Conservation (phyloP, 2,888 invertebrate species). For the Habrosyne pyritoides region DNA sequence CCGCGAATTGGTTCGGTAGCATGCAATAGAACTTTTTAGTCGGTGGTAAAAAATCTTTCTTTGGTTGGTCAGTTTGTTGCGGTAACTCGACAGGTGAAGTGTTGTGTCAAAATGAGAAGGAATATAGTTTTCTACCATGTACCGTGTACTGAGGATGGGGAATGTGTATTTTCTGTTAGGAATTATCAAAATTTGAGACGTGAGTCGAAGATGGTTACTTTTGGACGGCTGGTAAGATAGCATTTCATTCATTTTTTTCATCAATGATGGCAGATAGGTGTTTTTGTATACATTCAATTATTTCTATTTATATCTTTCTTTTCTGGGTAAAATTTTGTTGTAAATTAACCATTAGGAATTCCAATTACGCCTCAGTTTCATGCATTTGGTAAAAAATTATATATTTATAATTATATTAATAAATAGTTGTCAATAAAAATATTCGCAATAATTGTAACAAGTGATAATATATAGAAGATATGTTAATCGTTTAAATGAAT, state of each 20-base stretch:
- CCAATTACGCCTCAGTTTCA: too few species aligned
- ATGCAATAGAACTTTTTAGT: conserved; percentile 21
- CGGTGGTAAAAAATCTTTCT: conserved; percentile 11
- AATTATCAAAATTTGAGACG: conserved; percentile 58
- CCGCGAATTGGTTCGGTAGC: conserved; percentile 27
- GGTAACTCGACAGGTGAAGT: conserved; percentile 20
- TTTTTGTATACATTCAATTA: too few species aligned
- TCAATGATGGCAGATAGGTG: too few species aligned
- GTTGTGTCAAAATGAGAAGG: conserved; percentile 53
- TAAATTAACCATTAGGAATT: too few species aligned
- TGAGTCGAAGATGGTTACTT: conserved; percentile 61
- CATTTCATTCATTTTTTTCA: too few species aligned
- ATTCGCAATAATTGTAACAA: too few species aligned
- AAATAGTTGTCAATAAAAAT: too few species aligned
- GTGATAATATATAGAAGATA: too few species aligned
- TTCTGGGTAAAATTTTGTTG: too few species aligned
- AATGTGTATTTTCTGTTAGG: conserved; percentile 38
- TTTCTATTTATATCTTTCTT: too few species aligned
- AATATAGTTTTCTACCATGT: conserved; percentile 48
- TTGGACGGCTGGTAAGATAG: conserved; percentile 57
- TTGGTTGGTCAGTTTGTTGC: neutral
- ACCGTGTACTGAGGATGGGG: conserved; percentile 50
- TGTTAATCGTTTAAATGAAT: neutral
- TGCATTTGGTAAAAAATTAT: too few species aligned
- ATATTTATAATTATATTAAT: too few species aligned